Evolutionary conservation across 2,888 invertebrate genomes (phyloP), one percentile per base, ranked within the genome.

Genomic region (Pycnomerus fuliginosus): DNA sequence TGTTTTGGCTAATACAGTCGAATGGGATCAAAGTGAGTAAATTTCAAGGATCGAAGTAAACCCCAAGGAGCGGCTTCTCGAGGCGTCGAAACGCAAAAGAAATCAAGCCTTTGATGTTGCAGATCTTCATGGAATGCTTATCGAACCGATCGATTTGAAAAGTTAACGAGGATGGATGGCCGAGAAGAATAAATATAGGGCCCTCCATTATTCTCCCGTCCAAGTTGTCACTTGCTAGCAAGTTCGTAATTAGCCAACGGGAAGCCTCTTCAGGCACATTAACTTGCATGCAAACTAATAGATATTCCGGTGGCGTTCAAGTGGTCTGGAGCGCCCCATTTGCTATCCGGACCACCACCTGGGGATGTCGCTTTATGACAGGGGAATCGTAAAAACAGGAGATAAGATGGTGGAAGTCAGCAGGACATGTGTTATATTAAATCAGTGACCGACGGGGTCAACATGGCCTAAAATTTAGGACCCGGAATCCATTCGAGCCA

Each of bases 21-120:
- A 44, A 44, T 30, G 27, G 32, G 41, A 45, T 41, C 41, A 37
- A 31, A 23, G 42, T 32, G 35, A 41, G 41, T 36, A 46, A 46
- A 47, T 47, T 47, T 37, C 24, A 42, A 29, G 38, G 41, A 47
- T 47, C 47, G 42, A 47, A 47, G 47, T 45, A 35, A 47, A 36
- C 36, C 35, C 31, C 34, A 36, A 41, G 36, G 23, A 33, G 32
- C 23, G 36, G 13, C 25, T 27, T 25, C 31, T 31, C 8, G 14
- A 39, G 31, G 31, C 31, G 39, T 31, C 39, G 39, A 23, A 38
- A 28, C 11, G 25, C 10, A 29, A 38, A 20, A 38, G 22, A 23
- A 30, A 17, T 37, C 20, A 28, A 22, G 23, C 28, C 14, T n/a
- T n/a, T n/a, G n/a, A n/a, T n/a, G n/a, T n/a, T n/a, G n/a, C n/a